A percentile compares a stretch with the other conserved stretches of the same genome.
Conservation (phyloP, 2,797 vertebrate species). For the Molothrus ater region DNA sequence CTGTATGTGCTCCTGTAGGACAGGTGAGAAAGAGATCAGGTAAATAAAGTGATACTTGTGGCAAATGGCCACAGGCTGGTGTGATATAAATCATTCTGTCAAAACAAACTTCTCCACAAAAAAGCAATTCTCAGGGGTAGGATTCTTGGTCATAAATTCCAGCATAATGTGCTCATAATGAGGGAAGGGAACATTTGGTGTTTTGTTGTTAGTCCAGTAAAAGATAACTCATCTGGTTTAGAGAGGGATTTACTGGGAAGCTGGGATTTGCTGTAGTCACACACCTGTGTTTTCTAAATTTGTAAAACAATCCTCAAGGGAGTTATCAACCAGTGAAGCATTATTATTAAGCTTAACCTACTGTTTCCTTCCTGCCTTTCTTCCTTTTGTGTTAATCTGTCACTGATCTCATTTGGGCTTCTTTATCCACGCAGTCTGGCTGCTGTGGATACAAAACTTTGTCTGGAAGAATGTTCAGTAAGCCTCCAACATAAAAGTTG, state of each 20-base stretch:
- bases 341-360: neutral
- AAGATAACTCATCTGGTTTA: neutral
- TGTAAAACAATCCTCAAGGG: neutral
- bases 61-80: neutral
- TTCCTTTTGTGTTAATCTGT: neutral
- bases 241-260: neutral
- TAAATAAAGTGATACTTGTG: neutral
- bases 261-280: neutral
- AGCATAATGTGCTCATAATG: neutral
- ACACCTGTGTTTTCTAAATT: neutral
- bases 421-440: neutral
- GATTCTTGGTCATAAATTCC: conserved; percentile 11
- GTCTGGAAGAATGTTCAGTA: neutral
- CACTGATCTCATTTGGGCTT: neutral
- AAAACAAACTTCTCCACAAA: neutral
- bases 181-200: neutral
- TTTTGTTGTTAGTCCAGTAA: neutral
- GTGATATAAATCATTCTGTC: neutral
- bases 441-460: neutral
- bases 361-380: neutral
- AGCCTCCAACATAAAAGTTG: neutral
- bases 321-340: neutral
- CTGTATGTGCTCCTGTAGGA: neutral
- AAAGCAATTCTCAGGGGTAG: neutral
- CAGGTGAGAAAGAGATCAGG: neutral